phyloP scores from a whole-genome alignment of 2,797 vertebrate species.

The Spinus pinus region DNA sequence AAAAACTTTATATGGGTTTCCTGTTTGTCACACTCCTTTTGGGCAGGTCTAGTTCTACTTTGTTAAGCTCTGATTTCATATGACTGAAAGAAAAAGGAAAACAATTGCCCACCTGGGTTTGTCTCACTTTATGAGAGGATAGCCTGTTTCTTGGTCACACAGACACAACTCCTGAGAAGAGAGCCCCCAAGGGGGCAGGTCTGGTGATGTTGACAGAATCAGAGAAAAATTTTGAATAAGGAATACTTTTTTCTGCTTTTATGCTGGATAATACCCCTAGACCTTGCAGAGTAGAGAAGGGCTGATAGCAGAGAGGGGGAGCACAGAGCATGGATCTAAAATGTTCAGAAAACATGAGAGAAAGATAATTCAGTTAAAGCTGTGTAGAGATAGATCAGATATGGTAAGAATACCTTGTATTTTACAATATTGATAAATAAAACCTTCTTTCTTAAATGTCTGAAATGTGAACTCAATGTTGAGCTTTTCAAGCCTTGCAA shows the following conservation, averaged over 20 bases:
- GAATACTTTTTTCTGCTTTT: neutral
- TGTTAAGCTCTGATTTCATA: neutral
- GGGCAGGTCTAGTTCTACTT: neutral
- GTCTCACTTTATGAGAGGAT: neutral
- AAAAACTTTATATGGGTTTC: neutral
- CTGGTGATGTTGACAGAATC: neutral
- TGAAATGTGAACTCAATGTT: neutral
- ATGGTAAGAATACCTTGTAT: neutral
- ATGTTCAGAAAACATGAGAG: neutral
- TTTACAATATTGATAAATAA: neutral
- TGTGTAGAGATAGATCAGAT: neutral
- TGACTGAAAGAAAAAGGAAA: neutral
- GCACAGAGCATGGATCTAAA: neutral
- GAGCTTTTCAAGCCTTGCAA: neutral
- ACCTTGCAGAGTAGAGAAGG: neutral
- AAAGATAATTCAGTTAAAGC: neutral
- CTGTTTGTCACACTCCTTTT: neutral
- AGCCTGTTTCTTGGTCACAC: neutral
- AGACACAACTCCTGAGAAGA: no score
- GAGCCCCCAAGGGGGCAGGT: neutral
- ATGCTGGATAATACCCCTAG: neutral
- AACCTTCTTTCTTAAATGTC: neutral
- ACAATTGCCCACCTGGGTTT: neutral
- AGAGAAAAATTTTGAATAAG: neutral
- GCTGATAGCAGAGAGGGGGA: neutral